Evolutionary conservation across 2,113 vertebrate genomes (phyloP).

Genomic region (Eurypyga helias): DNA sequence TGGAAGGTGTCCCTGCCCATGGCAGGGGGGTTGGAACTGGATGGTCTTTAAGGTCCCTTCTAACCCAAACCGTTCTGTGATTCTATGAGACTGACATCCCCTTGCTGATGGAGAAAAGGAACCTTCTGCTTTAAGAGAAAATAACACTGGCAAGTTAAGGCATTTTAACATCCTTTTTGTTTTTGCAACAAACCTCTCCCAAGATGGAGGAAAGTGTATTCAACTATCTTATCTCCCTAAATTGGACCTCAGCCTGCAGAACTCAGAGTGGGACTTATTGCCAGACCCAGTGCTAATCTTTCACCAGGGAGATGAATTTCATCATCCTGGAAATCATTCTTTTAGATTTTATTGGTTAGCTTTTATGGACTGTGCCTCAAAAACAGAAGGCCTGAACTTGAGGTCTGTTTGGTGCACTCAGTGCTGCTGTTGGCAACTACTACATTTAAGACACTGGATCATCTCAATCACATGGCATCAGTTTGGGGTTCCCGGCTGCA

Average conservation of each 20-base stretch:
- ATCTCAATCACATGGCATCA: neutral
- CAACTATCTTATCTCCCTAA: neutral
- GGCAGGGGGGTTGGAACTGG: too few species aligned
- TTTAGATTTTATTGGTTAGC: neutral
- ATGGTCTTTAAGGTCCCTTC: too few species aligned
- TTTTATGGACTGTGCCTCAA: neutral
- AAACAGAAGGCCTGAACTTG: neutral
- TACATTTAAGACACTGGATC: neutral
- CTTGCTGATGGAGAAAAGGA: neutral
- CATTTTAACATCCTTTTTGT: neutral
- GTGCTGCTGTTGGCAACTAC: neutral
- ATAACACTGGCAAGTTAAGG: neutral
- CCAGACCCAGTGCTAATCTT: neutral
- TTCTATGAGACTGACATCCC: too few species aligned
- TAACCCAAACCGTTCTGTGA: too few species aligned
- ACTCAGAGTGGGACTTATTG: neutral
- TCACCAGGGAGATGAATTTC: neutral
- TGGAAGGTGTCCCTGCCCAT: too few species aligned
- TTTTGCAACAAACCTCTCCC: neutral
- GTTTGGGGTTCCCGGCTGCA: neutral
- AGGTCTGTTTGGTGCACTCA: neutral
- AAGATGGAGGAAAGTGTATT: neutral
- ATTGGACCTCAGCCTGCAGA: neutral
- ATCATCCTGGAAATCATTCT: neutral
- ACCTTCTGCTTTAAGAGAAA: neutral